Conservation (phyloP, 2,797 vertebrate genomes). For the Cynopterus sphinx region DNA sequence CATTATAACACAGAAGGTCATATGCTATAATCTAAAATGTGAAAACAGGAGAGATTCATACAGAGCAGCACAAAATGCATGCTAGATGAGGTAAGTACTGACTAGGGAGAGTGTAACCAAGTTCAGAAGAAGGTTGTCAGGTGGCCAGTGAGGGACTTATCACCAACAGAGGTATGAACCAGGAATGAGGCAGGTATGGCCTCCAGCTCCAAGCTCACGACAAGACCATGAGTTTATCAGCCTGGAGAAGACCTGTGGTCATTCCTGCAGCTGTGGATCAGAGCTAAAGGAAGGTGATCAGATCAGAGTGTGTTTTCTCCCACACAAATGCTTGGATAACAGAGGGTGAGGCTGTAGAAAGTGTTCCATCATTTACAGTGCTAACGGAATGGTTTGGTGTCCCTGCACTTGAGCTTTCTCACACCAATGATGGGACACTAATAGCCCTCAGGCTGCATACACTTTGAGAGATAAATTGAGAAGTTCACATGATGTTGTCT, state of each 20-base stretch:
- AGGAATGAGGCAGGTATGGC: neutral
- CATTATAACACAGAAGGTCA: neutral
- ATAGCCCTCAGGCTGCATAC: neutral
- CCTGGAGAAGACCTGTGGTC: neutral
- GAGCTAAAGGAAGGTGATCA: neutral
- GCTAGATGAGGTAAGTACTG: neutral
- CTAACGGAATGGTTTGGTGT: neutral
- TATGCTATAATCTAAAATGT: neutral
- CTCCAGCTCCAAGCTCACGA: neutral
- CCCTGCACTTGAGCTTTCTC: neutral
- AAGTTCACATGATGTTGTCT: neutral
- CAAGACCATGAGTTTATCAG: neutral
- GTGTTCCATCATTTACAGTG: no score
- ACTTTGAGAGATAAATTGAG: neutral
- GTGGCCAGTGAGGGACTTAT: accelerated
- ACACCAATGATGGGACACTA: neutral
- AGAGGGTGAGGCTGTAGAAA: neutral
- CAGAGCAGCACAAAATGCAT: neutral
- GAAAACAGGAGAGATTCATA: neutral
- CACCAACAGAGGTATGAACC: neutral
- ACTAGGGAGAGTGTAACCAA: neutral
- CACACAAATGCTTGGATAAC: accelerated
- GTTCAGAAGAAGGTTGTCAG: neutral
- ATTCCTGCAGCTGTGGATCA: neutral
- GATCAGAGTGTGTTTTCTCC: neutral